These are phyloP conservation scores for Sitophilus oryzae DNA, from an alignment of 1,140 invertebrate genomes.

Conservation along the genomic window DNA sequence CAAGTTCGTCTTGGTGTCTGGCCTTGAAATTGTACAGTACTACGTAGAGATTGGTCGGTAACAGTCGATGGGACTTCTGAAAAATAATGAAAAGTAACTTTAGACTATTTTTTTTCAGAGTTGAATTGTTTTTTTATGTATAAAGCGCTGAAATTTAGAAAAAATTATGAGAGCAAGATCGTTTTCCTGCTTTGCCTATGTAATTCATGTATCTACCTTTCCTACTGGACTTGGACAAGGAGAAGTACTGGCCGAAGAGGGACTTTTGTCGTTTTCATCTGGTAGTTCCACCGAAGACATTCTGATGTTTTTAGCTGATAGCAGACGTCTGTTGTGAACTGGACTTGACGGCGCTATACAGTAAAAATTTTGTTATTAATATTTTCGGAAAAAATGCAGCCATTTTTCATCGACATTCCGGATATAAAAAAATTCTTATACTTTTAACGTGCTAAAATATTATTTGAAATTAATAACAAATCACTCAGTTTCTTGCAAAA, in stretches of 20 bases:
- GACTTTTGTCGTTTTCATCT: constrained; percentile 85
- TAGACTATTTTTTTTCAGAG: too few species aligned
- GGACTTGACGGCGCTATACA: constrained; percentile 81
- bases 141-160: too few species aligned
- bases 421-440: too few species aligned
- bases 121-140: too few species aligned
- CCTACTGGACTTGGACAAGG: constrained; percentile 82
- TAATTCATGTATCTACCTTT: constrained; percentile 39
- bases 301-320: constrained; percentile 73
- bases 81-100: neutral
- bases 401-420: too few species aligned
- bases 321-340: constrained; percentile 67
- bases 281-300: constrained; percentile 90
- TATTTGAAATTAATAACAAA: neutral
- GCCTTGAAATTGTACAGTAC: constrained; percentile 94
- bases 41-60: constrained; percentile 89
- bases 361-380: too few species aligned
- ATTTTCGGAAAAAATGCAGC: too few species aligned
- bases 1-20: constrained; percentile 86
- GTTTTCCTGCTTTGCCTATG: constrained; percentile 2
- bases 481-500: neutral
- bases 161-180: too few species aligned
- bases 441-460: too few species aligned
- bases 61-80: constrained; percentile 75
- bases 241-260: constrained; percentile 85